Conservation (phyloP, 2,888 invertebrate genomes). For the Icerya purchasi region DNA sequence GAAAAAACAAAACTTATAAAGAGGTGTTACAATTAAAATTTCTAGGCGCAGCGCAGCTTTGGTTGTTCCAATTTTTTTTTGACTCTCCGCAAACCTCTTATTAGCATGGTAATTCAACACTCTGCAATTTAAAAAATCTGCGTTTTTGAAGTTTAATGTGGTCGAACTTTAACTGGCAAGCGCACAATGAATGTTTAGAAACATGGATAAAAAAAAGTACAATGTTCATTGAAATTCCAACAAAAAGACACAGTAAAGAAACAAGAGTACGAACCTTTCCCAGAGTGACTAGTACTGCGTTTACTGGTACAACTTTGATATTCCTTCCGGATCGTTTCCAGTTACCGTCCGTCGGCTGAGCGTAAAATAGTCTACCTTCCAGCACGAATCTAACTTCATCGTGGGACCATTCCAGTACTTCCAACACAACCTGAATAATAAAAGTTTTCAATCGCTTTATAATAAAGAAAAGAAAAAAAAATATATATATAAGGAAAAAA, state of each 20-base stretch:
- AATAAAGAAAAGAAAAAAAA: background rate
- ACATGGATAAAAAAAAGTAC: background rate
- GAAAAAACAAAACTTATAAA: too few relatives aligned
- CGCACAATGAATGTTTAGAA: background rate
- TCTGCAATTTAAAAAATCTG: too few relatives aligned
- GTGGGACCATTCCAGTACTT: constrained; percentile 82
- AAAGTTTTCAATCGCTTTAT: constrained; percentile 1
- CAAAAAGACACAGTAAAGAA: too few relatives aligned
- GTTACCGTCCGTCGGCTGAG: constrained; percentile 75
- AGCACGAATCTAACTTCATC: constrained; percentile 77
- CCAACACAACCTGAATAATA: constrained; percentile 64
- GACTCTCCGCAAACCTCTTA: too few relatives aligned
- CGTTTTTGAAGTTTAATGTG: too few relatives aligned
- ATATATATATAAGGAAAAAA: too few relatives aligned
- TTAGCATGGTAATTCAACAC: too few relatives aligned
- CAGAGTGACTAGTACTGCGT: constrained; percentile 73
- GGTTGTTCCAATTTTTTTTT: too few relatives aligned
- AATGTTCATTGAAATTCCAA: too few relatives aligned
- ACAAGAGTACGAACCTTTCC: constrained; percentile 46
- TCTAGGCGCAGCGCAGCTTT: too few relatives aligned
- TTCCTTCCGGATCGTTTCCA: constrained; percentile 65
- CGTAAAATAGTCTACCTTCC: constrained; percentile 69
- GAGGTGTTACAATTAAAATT: too few relatives aligned
- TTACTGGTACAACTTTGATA: constrained; percentile 67
- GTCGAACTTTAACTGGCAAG: too few relatives aligned